These are phyloP conservation scores for Acleris literana DNA, from an alignment of 2,888 invertebrate species.

Conservation along the genomic window DNA sequence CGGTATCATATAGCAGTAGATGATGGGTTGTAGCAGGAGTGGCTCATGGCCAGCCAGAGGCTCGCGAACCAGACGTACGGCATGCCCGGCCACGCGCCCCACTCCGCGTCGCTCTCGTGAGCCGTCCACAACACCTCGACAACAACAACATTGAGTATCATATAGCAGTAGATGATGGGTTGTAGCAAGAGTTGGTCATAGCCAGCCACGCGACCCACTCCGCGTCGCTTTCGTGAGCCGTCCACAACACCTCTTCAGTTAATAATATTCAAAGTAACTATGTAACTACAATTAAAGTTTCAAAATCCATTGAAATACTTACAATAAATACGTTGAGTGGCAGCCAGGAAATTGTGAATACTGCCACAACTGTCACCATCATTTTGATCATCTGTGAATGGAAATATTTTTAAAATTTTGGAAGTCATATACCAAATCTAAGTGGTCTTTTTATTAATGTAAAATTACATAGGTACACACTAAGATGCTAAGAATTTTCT, in stretches of 20 bases:
- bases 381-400: conserved; percentile 94
- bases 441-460: background rate
- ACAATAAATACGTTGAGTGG: conserved; percentile 89
- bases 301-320: conserved; percentile 56
- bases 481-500: too few species aligned
- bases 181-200: background rate
- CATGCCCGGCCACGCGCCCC: conserved; percentile 79
- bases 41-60: conserved; percentile 90
- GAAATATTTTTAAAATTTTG: conserved; percentile 10
- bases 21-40: conserved; percentile 90
- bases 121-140: conserved; percentile 76
- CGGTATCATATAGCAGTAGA: conserved; percentile 80
- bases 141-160: background rate
- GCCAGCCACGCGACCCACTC: conserved; percentile 1
- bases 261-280: background rate
- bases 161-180: background rate
- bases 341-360: conserved; percentile 94
- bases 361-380: conserved; percentile 94
- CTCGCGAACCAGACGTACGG: conserved; percentile 86
- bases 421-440: conserved; percentile 28
- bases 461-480: too few species aligned
- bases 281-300: too few species aligned
- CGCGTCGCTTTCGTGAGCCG: background rate
- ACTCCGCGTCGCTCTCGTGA: conserved; percentile 59
- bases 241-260: background rate